Base-by-base conservation (phyloP, 2,113 vertebrate genomes). In the Pachyramphus minor region DNA sequence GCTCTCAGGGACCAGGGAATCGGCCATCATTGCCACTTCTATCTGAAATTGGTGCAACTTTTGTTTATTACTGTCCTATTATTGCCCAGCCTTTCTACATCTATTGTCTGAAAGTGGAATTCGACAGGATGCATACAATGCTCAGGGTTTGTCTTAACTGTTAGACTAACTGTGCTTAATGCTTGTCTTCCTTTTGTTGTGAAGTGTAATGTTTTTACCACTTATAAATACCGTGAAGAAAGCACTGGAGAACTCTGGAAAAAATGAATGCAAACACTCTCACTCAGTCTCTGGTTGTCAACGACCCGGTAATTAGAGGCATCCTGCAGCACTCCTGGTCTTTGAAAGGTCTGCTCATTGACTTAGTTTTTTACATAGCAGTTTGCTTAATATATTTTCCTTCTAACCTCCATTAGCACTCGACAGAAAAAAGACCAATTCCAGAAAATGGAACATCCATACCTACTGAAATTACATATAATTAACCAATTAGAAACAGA, bases 401-500 rank as follows among this genome's bases (percentile, higher is more conserved):
- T 42, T 42, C 44, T 68, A 84, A 55, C 22, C 35, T 37, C 35
- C 42, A 63, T 77, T 80, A 85, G 45, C 24, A 35, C 12, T 60
- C 18, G n/a, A 84, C 47, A 92, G 49, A 50, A 67, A 84, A 89
- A 84, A 50, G 25, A 39, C 23, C 41, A 23, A 44, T 77, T 63
- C 31, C 31, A 93, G 76, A 84, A 83, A 88, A 88, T 24, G 37
- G 33, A 94, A 47, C 63, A 78, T 33, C 25, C n/a, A 2, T 81
- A 35, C 64, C 37, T 88, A 31, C 39, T 67, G 85, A 88, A 94
- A 92, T 88, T 50, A 84, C 15, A 49, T 88, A 31, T 86, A 87
- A 93, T 93, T 93, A 94, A 83, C 27, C 14, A 93, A 67, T 90
- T 90, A 93, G 83, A 72, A 52, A 55, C 31, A 90, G 75, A 81